These are phyloP conservation scores for Melanogrammus aeglefinus DNA, from an alignment of 2,797 vertebrate genomes.

Conservation along the genomic window DNA sequence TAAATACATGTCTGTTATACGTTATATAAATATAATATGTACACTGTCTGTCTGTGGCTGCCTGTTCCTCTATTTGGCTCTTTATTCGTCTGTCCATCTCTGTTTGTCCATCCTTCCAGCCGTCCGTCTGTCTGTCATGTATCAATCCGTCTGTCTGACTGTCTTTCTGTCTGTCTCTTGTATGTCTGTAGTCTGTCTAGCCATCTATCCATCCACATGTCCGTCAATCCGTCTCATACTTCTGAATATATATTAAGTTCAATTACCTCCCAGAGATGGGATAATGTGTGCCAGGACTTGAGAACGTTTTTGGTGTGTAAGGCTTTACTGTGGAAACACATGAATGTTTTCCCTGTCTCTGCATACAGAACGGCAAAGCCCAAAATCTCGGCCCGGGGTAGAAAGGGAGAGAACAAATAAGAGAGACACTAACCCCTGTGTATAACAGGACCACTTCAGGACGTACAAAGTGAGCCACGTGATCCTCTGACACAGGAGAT, in stretches of 20 bases:
- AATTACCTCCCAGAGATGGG: neutral
- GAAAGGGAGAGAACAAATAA: neutral
- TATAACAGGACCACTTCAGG: neutral
- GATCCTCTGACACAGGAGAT: neutral
- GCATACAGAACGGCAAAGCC: slow-evolving; percentile 3
- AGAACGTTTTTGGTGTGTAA: neutral
- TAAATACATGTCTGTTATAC: neutral
- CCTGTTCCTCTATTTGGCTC: neutral
- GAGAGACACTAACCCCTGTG: neutral
- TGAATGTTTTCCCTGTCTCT: neutral
- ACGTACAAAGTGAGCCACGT: neutral
- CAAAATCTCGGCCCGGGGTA: neutral
- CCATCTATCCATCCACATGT: neutral
- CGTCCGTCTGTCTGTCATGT: neutral
- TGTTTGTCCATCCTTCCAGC: neutral
- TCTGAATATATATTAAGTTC: neutral
- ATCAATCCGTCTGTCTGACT: neutral
- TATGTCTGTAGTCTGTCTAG: neutral
- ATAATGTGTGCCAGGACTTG: neutral
- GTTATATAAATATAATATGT: neutral
- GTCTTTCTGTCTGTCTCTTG: no score
- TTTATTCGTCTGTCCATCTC: neutral
- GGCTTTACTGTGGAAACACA: neutral
- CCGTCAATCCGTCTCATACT: neutral
- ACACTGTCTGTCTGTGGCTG: neutral